Evolutionary conservation across 2,888 invertebrate genomes (phyloP), one percentile per base, ranked within the genome.

Genomic region (Pristionchus exspectatus): DNA sequence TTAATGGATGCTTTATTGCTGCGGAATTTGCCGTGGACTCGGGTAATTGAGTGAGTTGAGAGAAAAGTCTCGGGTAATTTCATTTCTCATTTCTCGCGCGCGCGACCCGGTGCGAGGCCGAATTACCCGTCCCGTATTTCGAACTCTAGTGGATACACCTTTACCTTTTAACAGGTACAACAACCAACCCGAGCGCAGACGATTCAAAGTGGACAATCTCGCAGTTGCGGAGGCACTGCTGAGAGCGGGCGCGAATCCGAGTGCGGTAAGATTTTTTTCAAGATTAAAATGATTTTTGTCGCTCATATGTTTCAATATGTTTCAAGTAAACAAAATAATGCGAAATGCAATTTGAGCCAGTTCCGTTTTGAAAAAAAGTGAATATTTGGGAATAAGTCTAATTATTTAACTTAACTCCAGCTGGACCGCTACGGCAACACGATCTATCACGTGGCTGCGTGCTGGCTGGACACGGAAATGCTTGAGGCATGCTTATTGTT

Each of bases 381-480:
- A 38, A 38, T 38, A 38, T 38, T 38, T 38, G 38, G 5, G 38
- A 38, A 38, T 38, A 38, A 3, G 5, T 38, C 38, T n/a, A 7
- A 9, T 27, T 30, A 59, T 21, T 85, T 87, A 16, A 38, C 38
- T 3, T 38, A 38, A 38, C 12, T 50, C 44, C 69, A 66, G 69
- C n/a, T 30, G 38, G 27, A n/a, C 91, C 24, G 90, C 93, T 12
- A 94, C 92, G 90, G 95, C 94, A 44, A 92, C 88, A 94, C 93
- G 0, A 92, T 94, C 85, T 90, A 94, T 12, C 95, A 95, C 84
- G 93, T 93, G 59, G 94, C 94, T 14, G 93, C 94, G 14, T 93
- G 94, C 56, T 90, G 92, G 44, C 91, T 93, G 91, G 93, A 94
- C 85, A 91, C 93, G 1, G 93, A 92, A 30, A 88, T 95, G 38